Evolutionary conservation across 2,797 vertebrate species (phyloP), one percentile per base, ranked within the genome.

Genomic region (Potorous gilbertii): DNA sequence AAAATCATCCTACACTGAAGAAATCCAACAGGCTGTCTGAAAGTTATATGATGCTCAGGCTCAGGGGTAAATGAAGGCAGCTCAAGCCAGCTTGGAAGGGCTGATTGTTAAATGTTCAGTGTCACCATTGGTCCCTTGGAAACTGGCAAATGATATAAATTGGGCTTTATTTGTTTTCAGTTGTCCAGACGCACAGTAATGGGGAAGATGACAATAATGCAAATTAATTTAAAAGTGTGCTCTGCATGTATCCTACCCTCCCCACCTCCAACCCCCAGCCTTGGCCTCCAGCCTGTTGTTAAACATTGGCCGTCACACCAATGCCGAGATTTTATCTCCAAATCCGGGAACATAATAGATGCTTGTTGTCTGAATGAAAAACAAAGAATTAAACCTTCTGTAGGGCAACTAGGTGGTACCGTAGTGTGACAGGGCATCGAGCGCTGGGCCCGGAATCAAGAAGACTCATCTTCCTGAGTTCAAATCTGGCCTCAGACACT

Each of bases 181-280:
- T 18, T 74, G 16, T 40, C 16, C n/a, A 40, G n/a, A 74, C 66
- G 21, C 0, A n/a, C n/a, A 66, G 59, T 66, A 34, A 40, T 40
- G 14, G 34, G 14, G 66, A 74, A 74, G n/a, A 74, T 74, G 18
- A 18, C 40, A 74, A 40, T 74, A 74, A 74, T 74, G n/a, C 5
- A 74, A n/a, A 74, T 74, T 74, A 74, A 74, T 8, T 18, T 74
- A 40, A 40, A 74, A n/a, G 34, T 40, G 5, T 40, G 34, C 21
- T 34, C 62, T 74, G n/a, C 5, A n/a, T 74, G 21, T 5, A 74
- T 74, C 16, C 5, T 4, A 13, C 62, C 16, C 13, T 31, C 62
- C 6, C 16, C 5, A 0, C 28, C 59, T 4, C 5, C 16, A 31
- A 31, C 16, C n/a, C 14, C n/a, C 14, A 0, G 52, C 4, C 52